Conservation (phyloP, 2,888 invertebrate species). For the Chironomus riparius region DNA sequence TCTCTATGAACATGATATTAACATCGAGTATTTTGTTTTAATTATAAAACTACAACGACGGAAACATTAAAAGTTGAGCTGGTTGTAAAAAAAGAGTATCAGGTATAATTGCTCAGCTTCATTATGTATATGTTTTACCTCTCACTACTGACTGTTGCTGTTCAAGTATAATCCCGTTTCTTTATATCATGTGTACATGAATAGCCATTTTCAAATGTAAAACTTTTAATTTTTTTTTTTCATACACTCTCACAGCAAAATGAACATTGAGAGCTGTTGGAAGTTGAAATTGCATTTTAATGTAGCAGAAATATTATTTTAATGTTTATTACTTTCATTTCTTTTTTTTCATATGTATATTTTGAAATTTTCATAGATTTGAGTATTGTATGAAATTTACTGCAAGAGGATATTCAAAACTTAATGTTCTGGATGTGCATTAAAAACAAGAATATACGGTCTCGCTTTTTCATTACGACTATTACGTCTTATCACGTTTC, state of each 20-base stretch:
- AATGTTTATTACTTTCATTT: conserved; percentile 27
- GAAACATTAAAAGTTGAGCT: not conserved
- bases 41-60: conserved; percentile 15
- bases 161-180: not conserved
- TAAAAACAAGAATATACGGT: not conserved
- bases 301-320: conserved; percentile 27
- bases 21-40: conserved; percentile 21
- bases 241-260: too few species aligned
- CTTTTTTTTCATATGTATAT: not conserved
- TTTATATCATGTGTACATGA: not conserved
- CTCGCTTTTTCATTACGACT: not conserved
- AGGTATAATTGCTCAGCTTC: conserved; percentile 21
- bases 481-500: not conserved
- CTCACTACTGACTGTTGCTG: not conserved
- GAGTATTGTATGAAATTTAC: too few species aligned
- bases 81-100: not conserved
- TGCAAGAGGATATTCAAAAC: not conserved
- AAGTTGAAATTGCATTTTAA: conserved; percentile 22
- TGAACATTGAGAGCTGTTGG: not conserved
- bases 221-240: not conserved
- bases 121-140: conserved; percentile 5
- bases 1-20: conserved; percentile 4
- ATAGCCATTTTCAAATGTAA: conserved; percentile 11
- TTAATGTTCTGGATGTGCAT: not conserved
- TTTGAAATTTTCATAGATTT: not conserved